phyloP scores from a whole-genome alignment of 1,140 invertebrate species.

The Portunus trituberculatus region DNA sequence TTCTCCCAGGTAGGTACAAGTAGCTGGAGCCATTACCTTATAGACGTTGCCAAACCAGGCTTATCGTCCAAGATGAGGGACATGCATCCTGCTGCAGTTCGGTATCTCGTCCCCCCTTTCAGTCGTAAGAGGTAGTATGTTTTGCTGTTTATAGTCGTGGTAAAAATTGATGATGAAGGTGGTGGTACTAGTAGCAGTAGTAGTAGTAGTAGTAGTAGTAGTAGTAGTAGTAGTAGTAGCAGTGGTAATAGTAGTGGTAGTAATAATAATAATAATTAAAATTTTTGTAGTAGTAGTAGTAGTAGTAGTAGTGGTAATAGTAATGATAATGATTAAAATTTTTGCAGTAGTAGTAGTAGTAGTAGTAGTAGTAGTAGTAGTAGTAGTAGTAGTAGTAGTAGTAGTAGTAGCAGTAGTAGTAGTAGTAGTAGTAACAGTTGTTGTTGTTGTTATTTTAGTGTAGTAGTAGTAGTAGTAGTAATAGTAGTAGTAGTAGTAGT shows the following conservation, averaged over 20 bases:
- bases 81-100: constrained; percentile 28
- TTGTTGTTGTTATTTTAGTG: too few relatives aligned
- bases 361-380: neutral
- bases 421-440: too few relatives aligned
- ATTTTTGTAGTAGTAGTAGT: neutral
- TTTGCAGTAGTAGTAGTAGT: neutral
- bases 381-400: neutral
- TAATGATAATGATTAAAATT: neutral
- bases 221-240: constrained; percentile 12
- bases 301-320: neutral
- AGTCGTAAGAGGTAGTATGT: neutral
- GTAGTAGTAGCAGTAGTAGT: neutral
- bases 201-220: constrained; percentile 2
- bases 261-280: neutral
- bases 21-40: constrained; percentile 56
- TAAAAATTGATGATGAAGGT: neutral
- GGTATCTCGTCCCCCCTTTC: constrained; percentile 5
- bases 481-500: too few relatives aligned
- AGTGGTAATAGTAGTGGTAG: neutral
- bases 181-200: neutral
- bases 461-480: too few relatives aligned
- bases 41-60: constrained; percentile 45
- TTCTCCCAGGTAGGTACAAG: constrained; percentile 52
- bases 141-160: neutral
- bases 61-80: neutral